Conservation (phyloP, 1,140 invertebrate species). For the Philotrypesis tridentata region DNA sequence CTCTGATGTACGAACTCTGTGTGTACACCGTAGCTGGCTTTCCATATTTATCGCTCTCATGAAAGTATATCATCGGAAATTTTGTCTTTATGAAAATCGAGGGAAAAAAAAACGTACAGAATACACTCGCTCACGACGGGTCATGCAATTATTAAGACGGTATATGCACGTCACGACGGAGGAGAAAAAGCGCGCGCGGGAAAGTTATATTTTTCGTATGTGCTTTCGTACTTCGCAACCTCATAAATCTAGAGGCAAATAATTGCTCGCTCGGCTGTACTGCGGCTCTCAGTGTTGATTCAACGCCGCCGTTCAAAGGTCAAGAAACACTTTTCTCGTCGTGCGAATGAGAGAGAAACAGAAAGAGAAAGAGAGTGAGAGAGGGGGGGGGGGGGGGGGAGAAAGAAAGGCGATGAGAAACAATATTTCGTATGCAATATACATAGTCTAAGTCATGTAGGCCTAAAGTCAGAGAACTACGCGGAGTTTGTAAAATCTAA, state of each 20-base stretch:
- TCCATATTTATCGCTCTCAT: too few relatives aligned
- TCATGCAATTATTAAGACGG: neutral
- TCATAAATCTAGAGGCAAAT: slow-evolving; percentile 62
- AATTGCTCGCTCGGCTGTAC: slow-evolving; percentile 53
- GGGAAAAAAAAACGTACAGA: too few relatives aligned
- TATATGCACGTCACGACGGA: too few relatives aligned
- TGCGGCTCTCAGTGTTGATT: slow-evolving; percentile 33
- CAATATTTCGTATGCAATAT: neutral
- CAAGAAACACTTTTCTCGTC: slow-evolving; percentile 21
- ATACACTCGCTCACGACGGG: neutral
- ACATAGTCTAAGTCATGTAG: too few relatives aligned
- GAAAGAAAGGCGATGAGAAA: neutral
- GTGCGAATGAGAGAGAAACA: neutral
- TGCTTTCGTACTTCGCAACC: slow-evolving; percentile 48
- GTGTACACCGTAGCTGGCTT: neutral
- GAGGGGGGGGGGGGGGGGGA: too few relatives aligned
- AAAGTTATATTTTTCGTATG: neutral
- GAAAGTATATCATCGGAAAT: neutral
- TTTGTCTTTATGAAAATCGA: neutral
- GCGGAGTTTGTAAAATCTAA: too few relatives aligned
- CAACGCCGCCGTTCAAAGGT: slow-evolving; percentile 41
- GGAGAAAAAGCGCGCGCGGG: neutral
- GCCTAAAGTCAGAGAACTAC: too few relatives aligned
- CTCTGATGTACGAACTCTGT: neutral
- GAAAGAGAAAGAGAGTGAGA: neutral